Base-by-base conservation (phyloP, 1,140 invertebrate species). In the Orchestia grillus region DNA sequence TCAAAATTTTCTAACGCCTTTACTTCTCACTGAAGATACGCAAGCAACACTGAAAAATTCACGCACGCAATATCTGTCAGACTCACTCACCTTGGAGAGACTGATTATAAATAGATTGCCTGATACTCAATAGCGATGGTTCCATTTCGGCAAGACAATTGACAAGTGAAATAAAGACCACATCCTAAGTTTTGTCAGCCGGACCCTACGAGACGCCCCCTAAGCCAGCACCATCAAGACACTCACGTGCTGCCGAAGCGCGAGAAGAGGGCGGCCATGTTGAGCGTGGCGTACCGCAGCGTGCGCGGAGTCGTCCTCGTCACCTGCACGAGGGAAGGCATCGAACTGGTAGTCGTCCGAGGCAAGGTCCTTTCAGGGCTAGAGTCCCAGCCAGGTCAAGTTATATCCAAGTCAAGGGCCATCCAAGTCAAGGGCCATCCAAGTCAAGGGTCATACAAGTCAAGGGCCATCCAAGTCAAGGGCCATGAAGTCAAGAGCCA, bases 251-350 rank as follows among this genome's bases (percentile, higher is more conserved):
- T 94, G 92, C 36, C 92, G 92, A 94, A 94, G 44, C 44, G 92
- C 3, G 92, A 94, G 92, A 47, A 94, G 43, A 94, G 92, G 40
- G 92, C 43, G 44, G 92, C 92, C 92, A 94, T 94, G 92, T 94
- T 94, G 92, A 94, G 92, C 28, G 92, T 44, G 19, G 92, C 92
- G 36, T 94, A 94, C 43, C 92, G 44, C 92, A 94, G 92, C 8
- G 92, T 45, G 19, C 92, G 92, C 0, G 92, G 92, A 28, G 92
- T 94, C 44, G 92, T 44, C 8, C 92, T 44, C 11, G 92, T 94
- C 44, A 94, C 92, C 92, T 94, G 44, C 62, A 77, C 1, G 62
- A 77, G 62, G 19, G 62, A 77, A 77, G 15, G 36, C 62, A 77
- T 6, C 47, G 19, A 53, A 53, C 19, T 8, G 19, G 6, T 19